Evolutionary conservation across 1,140 invertebrate genomes (phyloP), one percentile per base, ranked within the genome.

Genomic region (Colletes latitarsis): DNA sequence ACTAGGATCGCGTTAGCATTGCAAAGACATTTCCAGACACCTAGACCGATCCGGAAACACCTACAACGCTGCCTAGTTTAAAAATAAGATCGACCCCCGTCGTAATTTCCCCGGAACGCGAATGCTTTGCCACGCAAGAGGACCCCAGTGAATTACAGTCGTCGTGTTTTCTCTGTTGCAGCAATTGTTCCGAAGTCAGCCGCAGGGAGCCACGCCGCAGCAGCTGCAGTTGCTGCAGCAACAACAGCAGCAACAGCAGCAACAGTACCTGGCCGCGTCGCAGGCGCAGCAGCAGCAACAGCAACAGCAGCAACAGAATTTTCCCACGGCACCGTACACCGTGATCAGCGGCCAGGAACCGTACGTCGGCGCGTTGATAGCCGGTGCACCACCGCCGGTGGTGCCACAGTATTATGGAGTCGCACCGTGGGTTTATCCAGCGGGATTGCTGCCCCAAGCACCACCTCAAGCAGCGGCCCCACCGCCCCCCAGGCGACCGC

Each of bases 171-270:
- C 88, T 87, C 90, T 92, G 87, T 96, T 96, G 4, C 94, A 97
- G 96, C 96, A 98, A 96, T 93, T 98, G 79, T 97, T 98, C 93
- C 95, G 97, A 89, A 97, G 96, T 89, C 97, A 97, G 89, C 96
- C 96, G 90, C 93, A 94, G 78, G 93, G 93, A 8, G 93, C 93
- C 4, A 93, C 94, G 3, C 93, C 92, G 0, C 93, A 94, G 66
- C 94, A 94, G 62, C 82, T 94, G 0, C 94, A 94, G 49, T 83
- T 94, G 19, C 85, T 94, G 30, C 94, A 95, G 62, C 94, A 94
- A 75, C 93, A 94, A 91, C 94, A 93, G 91, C 93, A 93, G 76
- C 94, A 90, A 91, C 95, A 91, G 88, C 95, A 89, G 91, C 94
- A 87, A 90, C 95, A 93, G 88, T 94, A 92, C 90, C 94, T 92